Evolutionary conservation across 2,797 vertebrate species (phyloP).

Genomic region (Epinephelus coioides): DNA sequence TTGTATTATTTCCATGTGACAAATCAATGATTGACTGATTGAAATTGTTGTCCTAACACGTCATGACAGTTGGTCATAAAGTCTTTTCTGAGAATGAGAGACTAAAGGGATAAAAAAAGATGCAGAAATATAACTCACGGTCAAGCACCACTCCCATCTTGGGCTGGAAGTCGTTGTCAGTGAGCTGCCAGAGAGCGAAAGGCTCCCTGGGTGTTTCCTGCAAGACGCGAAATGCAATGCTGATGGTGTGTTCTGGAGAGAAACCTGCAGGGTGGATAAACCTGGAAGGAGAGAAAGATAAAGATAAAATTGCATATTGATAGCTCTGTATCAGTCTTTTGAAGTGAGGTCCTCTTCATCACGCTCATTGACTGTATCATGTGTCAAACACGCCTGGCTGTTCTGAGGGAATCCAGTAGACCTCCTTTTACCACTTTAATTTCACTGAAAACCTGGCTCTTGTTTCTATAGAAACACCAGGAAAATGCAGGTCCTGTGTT

Average conservation of each 20-base stretch:
- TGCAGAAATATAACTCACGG: slow-evolving; percentile 83
- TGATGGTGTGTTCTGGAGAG: slow-evolving; percentile 90
- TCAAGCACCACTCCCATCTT: slow-evolving; percentile 92
- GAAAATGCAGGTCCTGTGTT: too few relatives aligned
- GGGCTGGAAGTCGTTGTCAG: slow-evolving; percentile 92
- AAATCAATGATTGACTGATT: too few relatives aligned
- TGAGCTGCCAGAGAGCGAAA: slow-evolving; percentile 95
- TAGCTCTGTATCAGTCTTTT: too few relatives aligned
- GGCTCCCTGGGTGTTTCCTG: slow-evolving; percentile 90
- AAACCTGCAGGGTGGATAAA: slow-evolving; percentile 88
- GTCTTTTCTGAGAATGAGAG: neutral
- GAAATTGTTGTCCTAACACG: too few relatives aligned
- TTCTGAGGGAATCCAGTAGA: too few relatives aligned
- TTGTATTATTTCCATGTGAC: too few relatives aligned
- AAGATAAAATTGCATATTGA: neutral
- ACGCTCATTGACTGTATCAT: too few relatives aligned
- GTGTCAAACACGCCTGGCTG: too few relatives aligned
- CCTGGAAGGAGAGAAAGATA: slow-evolving; percentile 58
- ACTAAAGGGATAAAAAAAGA: neutral
- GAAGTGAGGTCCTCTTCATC: too few relatives aligned
- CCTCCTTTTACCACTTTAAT: too few relatives aligned
- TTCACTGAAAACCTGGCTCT: too few relatives aligned
- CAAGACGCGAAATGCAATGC: slow-evolving; percentile 89
- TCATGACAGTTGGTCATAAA: neutral
- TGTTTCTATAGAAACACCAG: too few relatives aligned